Percentiles rank a stretch among this genome's conserved stretches.
phyloP scores from a whole-genome alignment of 1,140 invertebrate genomes.

The Schlechtendalia chinensis region DNA sequence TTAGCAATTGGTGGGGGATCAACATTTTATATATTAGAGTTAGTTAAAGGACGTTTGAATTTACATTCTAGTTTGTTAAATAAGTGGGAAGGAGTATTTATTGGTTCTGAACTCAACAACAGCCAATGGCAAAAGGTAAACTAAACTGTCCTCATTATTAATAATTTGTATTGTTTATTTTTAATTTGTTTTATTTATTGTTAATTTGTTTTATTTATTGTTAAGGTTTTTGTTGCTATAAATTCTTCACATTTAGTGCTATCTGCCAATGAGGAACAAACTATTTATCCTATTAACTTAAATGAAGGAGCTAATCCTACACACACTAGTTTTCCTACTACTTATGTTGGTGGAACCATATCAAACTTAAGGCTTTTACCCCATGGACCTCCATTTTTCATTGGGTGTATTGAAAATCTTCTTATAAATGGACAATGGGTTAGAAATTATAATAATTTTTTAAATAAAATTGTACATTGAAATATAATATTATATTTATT shows the following conservation, averaged over 20 bases:
- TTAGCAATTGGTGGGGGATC: constrained; percentile 78
- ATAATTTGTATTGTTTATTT: constrained; percentile 11
- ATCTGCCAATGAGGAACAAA: constrained; percentile 83
- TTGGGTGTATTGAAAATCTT: constrained; percentile 90
- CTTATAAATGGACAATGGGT: constrained; percentile 81
- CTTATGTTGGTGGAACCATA: constrained; percentile 74
- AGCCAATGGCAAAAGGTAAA: constrained; percentile 79
- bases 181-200: not conserved
- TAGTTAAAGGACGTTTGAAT: constrained; percentile 78
- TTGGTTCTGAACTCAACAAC: constrained; percentile 78
- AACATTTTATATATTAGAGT: constrained; percentile 78
- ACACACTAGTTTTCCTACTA: constrained; percentile 76
- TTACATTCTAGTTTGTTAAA: constrained; percentile 81
- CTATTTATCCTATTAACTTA: constrained; percentile 79
- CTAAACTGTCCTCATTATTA: constrained; percentile 9
- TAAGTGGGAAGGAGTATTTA: constrained; percentile 85
- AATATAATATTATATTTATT: constrained; percentile 42
- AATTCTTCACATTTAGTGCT: constrained; percentile 81
- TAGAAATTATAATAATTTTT: constrained; percentile 45
- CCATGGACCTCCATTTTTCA: constrained; percentile 72
- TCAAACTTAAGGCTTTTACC: constrained; percentile 67
- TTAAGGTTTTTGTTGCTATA: constrained; percentile 76
- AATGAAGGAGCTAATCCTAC: constrained; percentile 71
- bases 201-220: not conserved
- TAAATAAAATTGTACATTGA: not conserved